Conservation (phyloP, 2,113 vertebrate genomes). For the Charadrius vociferus region DNA sequence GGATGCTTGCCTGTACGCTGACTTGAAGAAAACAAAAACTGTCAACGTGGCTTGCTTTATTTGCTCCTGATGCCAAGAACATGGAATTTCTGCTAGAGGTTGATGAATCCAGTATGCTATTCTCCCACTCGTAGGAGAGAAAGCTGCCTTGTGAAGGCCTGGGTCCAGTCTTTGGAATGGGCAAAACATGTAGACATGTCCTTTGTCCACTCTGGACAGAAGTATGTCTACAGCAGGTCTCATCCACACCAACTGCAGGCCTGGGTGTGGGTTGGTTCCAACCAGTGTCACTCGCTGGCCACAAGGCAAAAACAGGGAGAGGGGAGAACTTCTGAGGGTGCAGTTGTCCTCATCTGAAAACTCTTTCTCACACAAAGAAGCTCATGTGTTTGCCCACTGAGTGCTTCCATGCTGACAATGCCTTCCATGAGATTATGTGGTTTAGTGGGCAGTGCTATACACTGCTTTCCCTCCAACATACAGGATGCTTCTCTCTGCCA, state of each 20-base stretch:
- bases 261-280: background rate
- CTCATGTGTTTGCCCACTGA: background rate
- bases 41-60: background rate
- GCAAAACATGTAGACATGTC: background rate
- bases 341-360: background rate
- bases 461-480: background rate
- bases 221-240: background rate
- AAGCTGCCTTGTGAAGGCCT: background rate
- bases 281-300: background rate
- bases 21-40: background rate
- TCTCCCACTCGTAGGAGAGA: background rate
- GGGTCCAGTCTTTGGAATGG: background rate
- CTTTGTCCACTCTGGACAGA: background rate
- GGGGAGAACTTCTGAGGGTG: background rate
- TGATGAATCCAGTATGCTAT: background rate
- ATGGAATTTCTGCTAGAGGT: background rate
- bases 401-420: background rate
- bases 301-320: background rate
- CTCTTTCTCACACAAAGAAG: background rate
- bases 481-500: background rate
- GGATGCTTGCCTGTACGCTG: background rate
- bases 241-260: background rate
- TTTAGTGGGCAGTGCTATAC: background rate
- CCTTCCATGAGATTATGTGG: fast-evolving
- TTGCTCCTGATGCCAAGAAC: background rate